These are phyloP conservation scores for Serranus cabrilla DNA, from an alignment of 2,797 vertebrate genomes.

Conservation along the genomic window DNA sequence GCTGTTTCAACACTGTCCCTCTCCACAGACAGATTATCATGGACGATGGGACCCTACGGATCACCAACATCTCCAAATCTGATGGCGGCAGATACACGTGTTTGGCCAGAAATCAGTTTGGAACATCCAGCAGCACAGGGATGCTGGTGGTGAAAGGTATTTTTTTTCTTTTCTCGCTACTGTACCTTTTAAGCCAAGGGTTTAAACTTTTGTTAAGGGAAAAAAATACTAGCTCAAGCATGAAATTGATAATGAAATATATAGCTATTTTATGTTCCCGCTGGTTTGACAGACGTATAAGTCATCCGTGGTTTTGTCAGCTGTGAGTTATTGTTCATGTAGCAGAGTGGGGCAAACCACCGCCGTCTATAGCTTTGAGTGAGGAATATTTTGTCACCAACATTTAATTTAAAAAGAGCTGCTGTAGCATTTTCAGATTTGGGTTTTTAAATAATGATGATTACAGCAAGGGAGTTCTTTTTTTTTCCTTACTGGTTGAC, in stretches of 20 bases:
- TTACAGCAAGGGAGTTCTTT: slow-evolving; percentile 50
- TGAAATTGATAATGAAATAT: slow-evolving; percentile 90
- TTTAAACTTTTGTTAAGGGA: slow-evolving; percentile 75
- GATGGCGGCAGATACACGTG: slow-evolving; percentile 89
- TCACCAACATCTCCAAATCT: slow-evolving; percentile 85
- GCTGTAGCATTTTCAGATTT: slow-evolving; percentile 65
- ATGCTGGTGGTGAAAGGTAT: slow-evolving; percentile 90
- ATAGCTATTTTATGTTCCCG: slow-evolving; percentile 84
- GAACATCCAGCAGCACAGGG: slow-evolving; percentile 86
- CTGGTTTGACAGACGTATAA: slow-evolving; percentile 86
- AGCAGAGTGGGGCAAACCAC: slow-evolving; percentile 66
- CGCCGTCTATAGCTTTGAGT: slow-evolving; percentile 52
- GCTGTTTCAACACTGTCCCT: slow-evolving; percentile 31
- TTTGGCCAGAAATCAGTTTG: slow-evolving; percentile 89
- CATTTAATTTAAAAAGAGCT: slow-evolving; percentile 78
- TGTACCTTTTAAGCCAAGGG: slow-evolving; percentile 56
- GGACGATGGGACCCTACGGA: slow-evolving; percentile 88
- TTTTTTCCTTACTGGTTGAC: slow-evolving; percentile 51
- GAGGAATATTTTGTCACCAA: slow-evolving; percentile 64
- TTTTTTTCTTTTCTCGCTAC: slow-evolving; percentile 43
- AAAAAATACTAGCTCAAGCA: slow-evolving; percentile 81
- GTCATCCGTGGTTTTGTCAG: slow-evolving; percentile 85
- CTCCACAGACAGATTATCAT: slow-evolving; percentile 80
- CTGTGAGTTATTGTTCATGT: slow-evolving; percentile 86
- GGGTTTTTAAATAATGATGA: slow-evolving; percentile 69